A percentile compares a stretch with the other conserved stretches of the same genome.
These are phyloP conservation scores for Microcebus lehilahytsara DNA, from an alignment of 2,113 vertebrate species.

Conservation along the genomic window DNA sequence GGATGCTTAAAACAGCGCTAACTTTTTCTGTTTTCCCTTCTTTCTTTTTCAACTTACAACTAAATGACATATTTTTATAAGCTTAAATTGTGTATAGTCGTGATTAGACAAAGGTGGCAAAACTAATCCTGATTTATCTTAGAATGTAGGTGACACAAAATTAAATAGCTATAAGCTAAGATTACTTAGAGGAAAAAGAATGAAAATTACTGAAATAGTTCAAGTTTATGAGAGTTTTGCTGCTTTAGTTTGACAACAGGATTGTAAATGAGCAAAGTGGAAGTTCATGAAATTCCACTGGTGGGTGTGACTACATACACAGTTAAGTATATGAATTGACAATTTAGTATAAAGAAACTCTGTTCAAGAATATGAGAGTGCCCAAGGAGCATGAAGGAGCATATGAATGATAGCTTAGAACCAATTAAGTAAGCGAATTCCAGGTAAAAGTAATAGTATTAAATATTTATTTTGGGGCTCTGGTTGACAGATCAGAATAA, in stretches of 20 bases:
- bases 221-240: constrained; percentile 5
- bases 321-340: background rate
- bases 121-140: background rate
- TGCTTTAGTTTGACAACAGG: background rate
- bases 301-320: background rate
- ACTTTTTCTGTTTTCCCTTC: background rate
- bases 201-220: constrained; percentile 18
- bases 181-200: constrained; percentile 15
- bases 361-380: background rate
- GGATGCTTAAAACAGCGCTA: background rate
- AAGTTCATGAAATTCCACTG: background rate
- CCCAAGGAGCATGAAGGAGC: background rate
- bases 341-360: background rate
- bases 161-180: background rate
- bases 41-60: background rate
- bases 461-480: constrained; percentile 12
- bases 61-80: background rate
- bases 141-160: background rate
- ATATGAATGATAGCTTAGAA: background rate
- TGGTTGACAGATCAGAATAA: constrained; percentile 15
- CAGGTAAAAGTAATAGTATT: background rate
- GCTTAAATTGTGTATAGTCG: background rate
- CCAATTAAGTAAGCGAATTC: background rate
- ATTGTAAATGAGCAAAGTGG: background rate
- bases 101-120: background rate